Evolutionary conservation across 2,113 vertebrate species (phyloP), one percentile per base, ranked within the genome.

Genomic region (Tapirus terrestris): DNA sequence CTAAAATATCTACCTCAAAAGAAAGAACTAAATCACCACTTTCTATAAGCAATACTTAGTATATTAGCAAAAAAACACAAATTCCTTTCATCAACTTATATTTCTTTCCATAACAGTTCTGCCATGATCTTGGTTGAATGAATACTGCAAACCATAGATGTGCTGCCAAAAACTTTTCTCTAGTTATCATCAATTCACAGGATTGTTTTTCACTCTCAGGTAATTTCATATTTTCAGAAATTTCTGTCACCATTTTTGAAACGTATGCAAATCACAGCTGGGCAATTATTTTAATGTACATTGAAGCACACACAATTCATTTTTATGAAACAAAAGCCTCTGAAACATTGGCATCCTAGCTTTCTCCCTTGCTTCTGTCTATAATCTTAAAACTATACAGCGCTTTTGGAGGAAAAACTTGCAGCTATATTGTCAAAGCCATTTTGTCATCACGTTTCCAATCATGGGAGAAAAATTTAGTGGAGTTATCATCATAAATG

Each of bases 201-300:
- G 25, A 58, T n/a, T 80, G 20, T 39, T 80, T 87, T 23, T 33
- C 43, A 61, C 9, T 75, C 43, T 68, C 81, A 89, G 39, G 51
- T 58, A 89, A 77, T 96, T 70, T 75, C 14, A 23, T 10, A 0
- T 45, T 80, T 91, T 93, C 65, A 51, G 45, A 65, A 39, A 3
- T 61, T 70, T 43, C 48, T 72, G 63, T 80, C 51, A 60, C 20
- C 29, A 5, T 48, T 73, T 93, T 73, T 60, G 48, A 94, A 95
- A 93, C 91, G 11, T 43, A 10, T 51, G 3, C 61, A 94, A 68
- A 67, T 81, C 67, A 58, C 39, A 76, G 58, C 31, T 79, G 67
- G 27, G 16, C 48, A 89, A 67, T 95, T 89, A 77, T 86, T 97
- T 89, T 61, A 45, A 51, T 56, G 13, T 45, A 73, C 61, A 81